Evolutionary conservation across 2,888 invertebrate genomes (phyloP).

Genomic region (Lutraria lutraria): DNA sequence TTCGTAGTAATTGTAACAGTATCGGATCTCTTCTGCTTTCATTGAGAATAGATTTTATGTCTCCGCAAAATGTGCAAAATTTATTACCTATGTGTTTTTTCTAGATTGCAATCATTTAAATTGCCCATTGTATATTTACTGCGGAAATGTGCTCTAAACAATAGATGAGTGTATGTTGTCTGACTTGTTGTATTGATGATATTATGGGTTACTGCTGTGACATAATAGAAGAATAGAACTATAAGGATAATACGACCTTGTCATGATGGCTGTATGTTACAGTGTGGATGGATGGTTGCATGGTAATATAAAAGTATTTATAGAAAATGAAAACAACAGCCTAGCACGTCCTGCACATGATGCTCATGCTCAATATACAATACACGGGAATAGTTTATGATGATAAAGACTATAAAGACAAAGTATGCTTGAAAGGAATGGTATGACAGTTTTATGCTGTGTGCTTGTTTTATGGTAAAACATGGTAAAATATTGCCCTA

Average conservation of each 20-base stretch:
- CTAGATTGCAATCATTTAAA: background rate
- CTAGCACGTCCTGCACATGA: background rate
- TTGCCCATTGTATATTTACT: slow-evolving; percentile 3
- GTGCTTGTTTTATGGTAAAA: no score
- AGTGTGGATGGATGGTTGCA: background rate
- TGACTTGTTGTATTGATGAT: background rate
- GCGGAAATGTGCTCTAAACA: background rate
- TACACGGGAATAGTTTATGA: background rate
- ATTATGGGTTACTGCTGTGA: background rate
- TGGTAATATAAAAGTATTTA: background rate
- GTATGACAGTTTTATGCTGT: no score
- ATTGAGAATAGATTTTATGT: slow-evolving; percentile 8
- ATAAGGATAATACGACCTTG: background rate
- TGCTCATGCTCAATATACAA: background rate
- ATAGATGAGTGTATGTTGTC: background rate
- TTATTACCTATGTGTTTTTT: background rate
- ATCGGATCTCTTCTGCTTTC: background rate
- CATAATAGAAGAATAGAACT: background rate
- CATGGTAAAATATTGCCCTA: no score
- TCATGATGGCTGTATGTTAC: background rate
- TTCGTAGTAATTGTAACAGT: background rate
- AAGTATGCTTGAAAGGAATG: no score
- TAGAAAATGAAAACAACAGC: background rate
- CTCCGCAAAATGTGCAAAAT: background rate
- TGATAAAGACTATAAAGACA: background rate